These are phyloP conservation scores for Darwinula stevensoni DNA, from an alignment of 2,888 invertebrate genomes.

Conservation along the genomic window DNA sequence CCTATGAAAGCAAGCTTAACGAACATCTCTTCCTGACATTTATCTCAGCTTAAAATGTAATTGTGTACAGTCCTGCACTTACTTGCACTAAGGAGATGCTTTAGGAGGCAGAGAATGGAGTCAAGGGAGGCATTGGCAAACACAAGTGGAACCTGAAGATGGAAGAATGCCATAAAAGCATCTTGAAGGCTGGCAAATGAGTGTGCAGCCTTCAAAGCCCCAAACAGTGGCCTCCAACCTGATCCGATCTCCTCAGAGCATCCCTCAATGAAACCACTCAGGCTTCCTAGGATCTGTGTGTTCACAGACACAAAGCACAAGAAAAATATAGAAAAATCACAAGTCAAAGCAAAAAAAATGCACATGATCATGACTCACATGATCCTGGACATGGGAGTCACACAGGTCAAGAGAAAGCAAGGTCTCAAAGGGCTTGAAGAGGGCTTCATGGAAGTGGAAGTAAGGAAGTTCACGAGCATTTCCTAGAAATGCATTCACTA, in stretches of 20 bases:
- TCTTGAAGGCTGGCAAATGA: constrained; percentile 10
- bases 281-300: constrained; percentile 61
- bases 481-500: constrained; percentile 54
- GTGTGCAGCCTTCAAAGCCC: constrained; percentile 53
- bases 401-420: constrained; percentile 71
- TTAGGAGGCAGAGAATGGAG: constrained; percentile 62
- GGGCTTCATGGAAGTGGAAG: constrained; percentile 81
- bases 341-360: too few species aligned
- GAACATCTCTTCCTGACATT: too few species aligned
- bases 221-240: constrained; percentile 86
- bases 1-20: too few species aligned
- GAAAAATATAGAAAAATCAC: too few species aligned
- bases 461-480: constrained; percentile 65
- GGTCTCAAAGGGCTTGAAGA: constrained; percentile 83
- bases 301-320: too few species aligned
- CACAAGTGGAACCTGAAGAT: constrained; percentile 68
- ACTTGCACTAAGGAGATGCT: too few species aligned
- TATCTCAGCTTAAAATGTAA: too few species aligned
- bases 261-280: constrained; percentile 84
- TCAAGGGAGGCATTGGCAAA: constrained; percentile 82
- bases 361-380: constrained; percentile 24
- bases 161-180: constrained; percentile 59
- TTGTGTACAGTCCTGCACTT: too few species aligned
- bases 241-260: constrained; percentile 74
- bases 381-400: constrained; percentile 62